phyloP scores from a whole-genome alignment of 1,140 invertebrate genomes.

The Lamellibrachia luymesi region DNA sequence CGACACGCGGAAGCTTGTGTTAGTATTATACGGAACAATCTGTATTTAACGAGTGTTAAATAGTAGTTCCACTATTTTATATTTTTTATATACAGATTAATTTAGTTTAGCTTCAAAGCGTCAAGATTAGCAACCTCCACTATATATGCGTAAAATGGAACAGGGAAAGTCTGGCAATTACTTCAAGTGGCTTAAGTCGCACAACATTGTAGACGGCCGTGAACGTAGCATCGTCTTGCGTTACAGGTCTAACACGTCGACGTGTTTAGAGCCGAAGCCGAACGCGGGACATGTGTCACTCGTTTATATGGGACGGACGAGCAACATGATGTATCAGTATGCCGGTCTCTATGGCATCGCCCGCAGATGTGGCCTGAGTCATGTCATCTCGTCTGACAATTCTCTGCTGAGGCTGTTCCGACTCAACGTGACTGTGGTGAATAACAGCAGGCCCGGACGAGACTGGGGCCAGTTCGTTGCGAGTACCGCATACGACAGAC shows the following conservation, averaged over 20 bases:
- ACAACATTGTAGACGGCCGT: slow-evolving; percentile 58
- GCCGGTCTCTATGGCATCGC: slow-evolving; percentile 18
- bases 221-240: not conserved
- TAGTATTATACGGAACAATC: no score
- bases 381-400: not conserved
- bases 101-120: no score
- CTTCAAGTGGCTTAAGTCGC: not conserved
- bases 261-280: not conserved
- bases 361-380: not conserved
- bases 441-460: not conserved
- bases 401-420: not conserved
- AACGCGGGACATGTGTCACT: not conserved
- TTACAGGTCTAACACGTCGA: not conserved
- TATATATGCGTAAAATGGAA: not conserved
- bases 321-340: slow-evolving; percentile 23
- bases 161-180: not conserved
- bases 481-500: no score
- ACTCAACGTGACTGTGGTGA: not conserved
- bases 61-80: no score
- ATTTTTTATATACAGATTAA: no score
- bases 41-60: no score
- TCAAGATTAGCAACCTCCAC: not conserved
- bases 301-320: not conserved
- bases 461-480: not conserved
- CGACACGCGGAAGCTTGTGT: no score